Percentiles rank a stretch among this genome's conserved stretches.
These are phyloP conservation scores for Lamellibrachia luymesi DNA, from an alignment of 1,140 invertebrate species.

Conservation along the genomic window DNA sequence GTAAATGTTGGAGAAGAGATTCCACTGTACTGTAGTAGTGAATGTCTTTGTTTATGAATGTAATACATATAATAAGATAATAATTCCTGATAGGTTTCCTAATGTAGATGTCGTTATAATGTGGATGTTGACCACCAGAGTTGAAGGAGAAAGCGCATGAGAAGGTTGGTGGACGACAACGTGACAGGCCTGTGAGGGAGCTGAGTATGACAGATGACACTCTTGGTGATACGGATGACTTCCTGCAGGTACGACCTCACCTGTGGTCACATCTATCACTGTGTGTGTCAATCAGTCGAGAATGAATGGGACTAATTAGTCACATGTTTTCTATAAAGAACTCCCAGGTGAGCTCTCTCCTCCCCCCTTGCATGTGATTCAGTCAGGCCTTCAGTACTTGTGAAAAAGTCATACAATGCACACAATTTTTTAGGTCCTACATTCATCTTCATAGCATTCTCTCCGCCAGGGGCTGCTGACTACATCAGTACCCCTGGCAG, in stretches of 20 bases:
- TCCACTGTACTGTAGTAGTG: neutral
- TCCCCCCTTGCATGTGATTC: too few species aligned
- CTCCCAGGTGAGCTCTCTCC: too few species aligned
- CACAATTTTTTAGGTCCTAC: too few species aligned
- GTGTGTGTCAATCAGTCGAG: neutral
- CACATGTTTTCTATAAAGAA: too few species aligned
- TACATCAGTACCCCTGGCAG: too few species aligned
- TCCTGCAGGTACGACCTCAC: slow-evolving; percentile 34
- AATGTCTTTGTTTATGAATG: neutral
- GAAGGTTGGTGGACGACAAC: neutral
- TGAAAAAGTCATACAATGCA: too few species aligned
- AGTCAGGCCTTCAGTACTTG: too few species aligned
- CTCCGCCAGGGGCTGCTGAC: too few species aligned
- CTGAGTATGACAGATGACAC: slow-evolving; percentile 39
- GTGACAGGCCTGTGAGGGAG: neutral
- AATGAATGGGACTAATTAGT: too few species aligned
- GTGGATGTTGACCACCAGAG: neutral
- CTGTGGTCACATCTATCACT: neutral
- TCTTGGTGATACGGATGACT: slow-evolving; percentile 42
- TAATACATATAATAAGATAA: neutral
- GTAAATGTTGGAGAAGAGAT: neutral
- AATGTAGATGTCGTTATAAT: too few species aligned
- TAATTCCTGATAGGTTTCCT: too few species aligned
- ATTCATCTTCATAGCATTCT: too few species aligned
- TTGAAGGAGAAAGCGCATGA: neutral